These are phyloP conservation scores for Colletes collaris DNA, from an alignment of 2,888 invertebrate genomes.

Conservation along the genomic window DNA sequence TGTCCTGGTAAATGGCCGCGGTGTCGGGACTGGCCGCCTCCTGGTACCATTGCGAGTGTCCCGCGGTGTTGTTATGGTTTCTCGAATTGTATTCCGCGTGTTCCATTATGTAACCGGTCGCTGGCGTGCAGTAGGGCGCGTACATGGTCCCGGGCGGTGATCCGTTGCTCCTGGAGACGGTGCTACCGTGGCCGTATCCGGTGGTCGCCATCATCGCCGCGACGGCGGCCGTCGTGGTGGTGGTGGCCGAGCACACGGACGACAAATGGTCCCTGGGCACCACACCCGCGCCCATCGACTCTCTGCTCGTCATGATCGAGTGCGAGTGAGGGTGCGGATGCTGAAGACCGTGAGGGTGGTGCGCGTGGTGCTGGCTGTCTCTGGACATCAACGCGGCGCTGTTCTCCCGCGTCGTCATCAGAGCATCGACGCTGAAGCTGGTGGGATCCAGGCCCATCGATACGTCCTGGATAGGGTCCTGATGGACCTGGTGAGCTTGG, in stretches of 20 bases:
- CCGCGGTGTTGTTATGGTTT: conserved; percentile 74
- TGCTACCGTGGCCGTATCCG: conserved; percentile 77
- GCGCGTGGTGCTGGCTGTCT: conserved; percentile 68
- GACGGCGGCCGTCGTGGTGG: conserved; percentile 77
- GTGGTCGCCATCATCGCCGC: conserved; percentile 81
- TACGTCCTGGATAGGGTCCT: conserved; percentile 78
- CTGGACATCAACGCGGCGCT: conserved; percentile 57
- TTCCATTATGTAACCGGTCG: conserved; percentile 80
- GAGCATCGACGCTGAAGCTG: conserved; percentile 86
- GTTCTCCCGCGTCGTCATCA: conserved; percentile 84
- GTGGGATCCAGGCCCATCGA: conserved; percentile 82
- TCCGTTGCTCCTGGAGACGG: conserved; percentile 76
- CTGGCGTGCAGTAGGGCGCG: conserved; percentile 76
- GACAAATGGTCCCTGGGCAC: conserved; percentile 67
- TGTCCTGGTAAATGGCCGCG: conserved; percentile 80
- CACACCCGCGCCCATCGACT: conserved; percentile 64
- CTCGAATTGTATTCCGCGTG: conserved; percentile 80
- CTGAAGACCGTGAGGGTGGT: conserved; percentile 71
- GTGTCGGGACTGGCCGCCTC: conserved; percentile 81
- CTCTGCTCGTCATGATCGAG: conserved; percentile 72
- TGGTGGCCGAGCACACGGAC: conserved; percentile 64
- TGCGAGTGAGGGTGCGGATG: conserved; percentile 75
- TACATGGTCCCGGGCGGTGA: conserved; percentile 80
- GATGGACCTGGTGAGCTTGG: conserved; percentile 73
- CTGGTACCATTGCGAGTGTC: conserved; percentile 81